Base-by-base conservation (phyloP, 2,888 invertebrate species). In the Ormyrus rosae region DNA sequence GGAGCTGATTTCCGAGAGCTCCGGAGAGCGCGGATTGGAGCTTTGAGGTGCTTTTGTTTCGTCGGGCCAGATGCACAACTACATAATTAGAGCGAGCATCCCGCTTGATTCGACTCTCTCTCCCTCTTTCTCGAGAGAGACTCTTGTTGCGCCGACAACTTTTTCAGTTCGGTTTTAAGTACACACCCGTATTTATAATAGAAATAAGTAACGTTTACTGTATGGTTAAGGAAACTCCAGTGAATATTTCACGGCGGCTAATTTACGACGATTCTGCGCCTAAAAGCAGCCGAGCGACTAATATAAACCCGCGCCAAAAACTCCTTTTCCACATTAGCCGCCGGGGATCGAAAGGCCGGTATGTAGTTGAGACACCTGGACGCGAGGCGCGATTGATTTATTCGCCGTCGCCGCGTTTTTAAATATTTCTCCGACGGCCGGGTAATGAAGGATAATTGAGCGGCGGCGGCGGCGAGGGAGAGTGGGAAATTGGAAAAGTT, bases 321-420 rank as follows among this genome's bases (percentile, higher is more conserved):
- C 72, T 67, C 67, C 65, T 67, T 78, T 78, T 73, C 72, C 68
- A 19, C 19, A 72, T 78, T 78, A 78, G 77, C 10, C 6, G 19
- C 19, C 19, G 67, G 51, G 65, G 63, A 76, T 76, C 65, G 65
- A 78, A 77, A 77, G 48, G 51, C 53, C 19, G 19, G 19, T 0
- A 6, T 13, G 0, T 48, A 10, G 5, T n/a, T 1, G 10, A 53
- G 1, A 53, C 11, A 53, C 2, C 56, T 56, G 56, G 19, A 19
- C 3, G 6, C 7, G 10, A 19, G 6, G 13, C 56, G 56, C 8
- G 56, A 13, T 69, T 56, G 70, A 71, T 78, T 72, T 65, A 78
- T 78, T 72, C 72, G 67, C 67, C 53, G 67, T 53, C 13, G 10
- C 46, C 45, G 45, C 11, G 55, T 19, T 19, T 5, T 53, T 50